A percentile compares a stretch with the other conserved stretches of the same genome.
These are phyloP conservation scores for Etheostoma cragini DNA, from an alignment of 2,113 vertebrate genomes.

Conservation along the genomic window DNA sequence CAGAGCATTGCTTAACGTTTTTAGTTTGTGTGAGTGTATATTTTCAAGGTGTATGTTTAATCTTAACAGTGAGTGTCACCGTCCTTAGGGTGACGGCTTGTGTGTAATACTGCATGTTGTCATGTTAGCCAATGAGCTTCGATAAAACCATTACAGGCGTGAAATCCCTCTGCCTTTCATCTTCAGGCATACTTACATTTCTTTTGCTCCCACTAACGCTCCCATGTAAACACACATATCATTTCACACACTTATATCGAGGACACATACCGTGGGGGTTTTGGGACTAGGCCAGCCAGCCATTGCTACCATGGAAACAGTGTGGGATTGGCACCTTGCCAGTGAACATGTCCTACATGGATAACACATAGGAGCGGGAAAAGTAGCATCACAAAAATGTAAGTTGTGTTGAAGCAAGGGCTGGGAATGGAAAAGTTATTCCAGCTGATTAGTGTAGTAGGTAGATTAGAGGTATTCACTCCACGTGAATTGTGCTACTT, in stretches of 20 bases:
- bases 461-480: background rate
- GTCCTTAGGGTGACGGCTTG: slow-evolving; percentile 3
- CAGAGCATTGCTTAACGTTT: background rate
- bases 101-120: slow-evolving; percentile 31
- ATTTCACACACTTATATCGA: slow-evolving; percentile 30
- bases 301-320: slow-evolving; percentile 72
- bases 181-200: slow-evolving; percentile 24
- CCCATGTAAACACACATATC: slow-evolving; percentile 49
- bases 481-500: background rate
- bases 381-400: slow-evolving; percentile 17
- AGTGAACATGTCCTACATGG: slow-evolving; percentile 39
- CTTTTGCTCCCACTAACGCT: slow-evolving; percentile 1
- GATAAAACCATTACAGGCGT: slow-evolving; percentile 50
- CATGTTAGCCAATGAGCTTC: slow-evolving; percentile 18
- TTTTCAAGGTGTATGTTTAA: slow-evolving; percentile 4
- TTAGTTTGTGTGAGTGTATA: background rate
- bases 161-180: slow-evolving; percentile 58
- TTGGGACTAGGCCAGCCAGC: slow-evolving; percentile 52
- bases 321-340: slow-evolving; percentile 62
- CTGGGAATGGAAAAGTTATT: background rate
- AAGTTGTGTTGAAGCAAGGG: background rate
- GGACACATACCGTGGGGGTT: slow-evolving; percentile 38
- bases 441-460: background rate
- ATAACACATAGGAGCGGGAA: slow-evolving; percentile 20
- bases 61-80: background rate